Evolutionary conservation across 1,140 invertebrate species (phyloP).

Genomic region (Drosophila hydei): DNA sequence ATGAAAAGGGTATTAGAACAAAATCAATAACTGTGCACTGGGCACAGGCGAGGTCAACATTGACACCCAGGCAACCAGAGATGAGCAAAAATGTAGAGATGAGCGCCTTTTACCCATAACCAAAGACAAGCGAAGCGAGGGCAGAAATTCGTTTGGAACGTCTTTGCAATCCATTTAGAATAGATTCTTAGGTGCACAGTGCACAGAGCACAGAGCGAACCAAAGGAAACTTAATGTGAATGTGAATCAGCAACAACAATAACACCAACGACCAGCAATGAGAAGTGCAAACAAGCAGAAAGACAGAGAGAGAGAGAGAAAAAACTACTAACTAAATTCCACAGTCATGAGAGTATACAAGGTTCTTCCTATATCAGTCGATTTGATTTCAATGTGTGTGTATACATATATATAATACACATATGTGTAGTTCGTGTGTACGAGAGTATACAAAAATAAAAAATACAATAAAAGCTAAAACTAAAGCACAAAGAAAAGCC

Average conservation of each 20-base stretch:
- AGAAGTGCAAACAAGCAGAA: slow-evolving; percentile 45
- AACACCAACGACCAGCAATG: slow-evolving; percentile 36
- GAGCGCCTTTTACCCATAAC: slow-evolving; percentile 27
- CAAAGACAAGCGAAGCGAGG: neutral
- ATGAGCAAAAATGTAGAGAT: slow-evolving; percentile 41
- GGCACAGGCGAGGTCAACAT: slow-evolving; percentile 59
- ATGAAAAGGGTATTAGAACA: slow-evolving; percentile 4
- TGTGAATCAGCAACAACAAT: slow-evolving; percentile 29
- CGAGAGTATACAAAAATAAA: slow-evolving; percentile 36
- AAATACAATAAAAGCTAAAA: slow-evolving; percentile 40
- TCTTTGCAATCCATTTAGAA: slow-evolving; percentile 21
- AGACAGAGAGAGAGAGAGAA: slow-evolving; percentile 7
- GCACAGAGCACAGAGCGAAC: slow-evolving; percentile 13
- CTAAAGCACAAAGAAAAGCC: slow-evolving; percentile 50
- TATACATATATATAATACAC: neutral
- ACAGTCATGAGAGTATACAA: slow-evolving; percentile 79
- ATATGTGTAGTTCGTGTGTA: slow-evolving; percentile 25
- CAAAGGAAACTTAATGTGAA: slow-evolving; percentile 23
- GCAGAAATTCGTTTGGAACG: neutral
- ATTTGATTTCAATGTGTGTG: slow-evolving; percentile 17
- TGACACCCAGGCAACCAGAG: slow-evolving; percentile 55
- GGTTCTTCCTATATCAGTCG: slow-evolving; percentile 82
- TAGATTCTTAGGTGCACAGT: slow-evolving; percentile 11
- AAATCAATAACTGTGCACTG: slow-evolving; percentile 47
- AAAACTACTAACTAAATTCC: slow-evolving; percentile 76